These are phyloP conservation scores for Cremastinae sp. DNA, from an alignment of 2,888 invertebrate species.

Conservation along the genomic window DNA sequence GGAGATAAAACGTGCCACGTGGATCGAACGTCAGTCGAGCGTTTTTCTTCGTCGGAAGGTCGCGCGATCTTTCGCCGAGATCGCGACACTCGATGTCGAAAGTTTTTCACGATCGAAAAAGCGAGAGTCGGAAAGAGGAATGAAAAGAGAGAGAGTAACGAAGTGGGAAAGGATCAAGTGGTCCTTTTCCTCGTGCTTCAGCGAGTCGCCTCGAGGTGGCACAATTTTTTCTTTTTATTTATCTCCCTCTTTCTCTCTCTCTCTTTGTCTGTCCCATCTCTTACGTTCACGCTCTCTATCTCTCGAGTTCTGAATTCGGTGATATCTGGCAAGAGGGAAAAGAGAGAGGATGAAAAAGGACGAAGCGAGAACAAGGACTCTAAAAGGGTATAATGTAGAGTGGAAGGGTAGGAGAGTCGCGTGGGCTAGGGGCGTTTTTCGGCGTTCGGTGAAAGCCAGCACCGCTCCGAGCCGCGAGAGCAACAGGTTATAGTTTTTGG, in stretches of 20 bases:
- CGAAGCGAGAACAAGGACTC: constrained; percentile 50
- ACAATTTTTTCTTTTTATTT: constrained; percentile 2
- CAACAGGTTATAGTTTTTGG: constrained; percentile 80
- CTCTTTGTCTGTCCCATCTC: neutral
- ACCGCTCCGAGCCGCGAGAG: constrained; percentile 62
- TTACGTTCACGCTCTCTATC: constrained; percentile 7
- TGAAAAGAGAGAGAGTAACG: neutral
- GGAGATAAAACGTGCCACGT: constrained; percentile 52
- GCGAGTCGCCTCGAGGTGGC: constrained; percentile 6
- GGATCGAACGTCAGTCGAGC: constrained; percentile 39
- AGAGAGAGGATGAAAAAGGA: constrained; percentile 21
- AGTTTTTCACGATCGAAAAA: neutral
- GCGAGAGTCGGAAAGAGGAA: neutral
- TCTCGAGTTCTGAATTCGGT: constrained; percentile 7
- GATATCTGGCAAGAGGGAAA: constrained; percentile 7
- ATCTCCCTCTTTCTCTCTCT: neutral
- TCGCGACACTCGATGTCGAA: too few relatives aligned
- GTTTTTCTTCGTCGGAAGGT: constrained; percentile 28
- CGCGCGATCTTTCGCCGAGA: neutral
- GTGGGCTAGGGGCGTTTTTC: constrained; percentile 62
- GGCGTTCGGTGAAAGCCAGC: constrained; percentile 46
- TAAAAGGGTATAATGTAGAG: constrained; percentile 22
- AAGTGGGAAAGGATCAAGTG: neutral
- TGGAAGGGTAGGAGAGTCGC: constrained; percentile 45
- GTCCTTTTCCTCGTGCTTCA: constrained; percentile 9